phyloP scores from a whole-genome alignment of 2,113 vertebrate genomes.

The Trichechus manatus region DNA sequence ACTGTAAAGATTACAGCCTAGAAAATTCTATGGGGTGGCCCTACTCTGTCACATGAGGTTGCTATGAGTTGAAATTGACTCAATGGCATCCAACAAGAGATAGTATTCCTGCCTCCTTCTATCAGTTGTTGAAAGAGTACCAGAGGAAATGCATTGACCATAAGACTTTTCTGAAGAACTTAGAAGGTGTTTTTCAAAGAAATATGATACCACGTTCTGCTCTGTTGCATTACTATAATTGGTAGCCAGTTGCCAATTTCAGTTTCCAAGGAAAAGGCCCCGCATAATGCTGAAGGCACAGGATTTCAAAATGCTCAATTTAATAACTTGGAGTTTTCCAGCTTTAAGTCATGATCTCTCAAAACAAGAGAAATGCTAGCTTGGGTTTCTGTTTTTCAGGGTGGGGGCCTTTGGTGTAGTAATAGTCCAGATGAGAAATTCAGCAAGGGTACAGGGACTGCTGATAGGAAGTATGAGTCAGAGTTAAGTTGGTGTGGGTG shows the following conservation, averaged over 20 bases:
- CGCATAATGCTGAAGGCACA: not conserved
- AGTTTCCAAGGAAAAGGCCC: not conserved
- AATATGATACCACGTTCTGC: not conserved
- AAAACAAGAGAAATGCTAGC: not conserved
- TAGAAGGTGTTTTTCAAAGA: not conserved
- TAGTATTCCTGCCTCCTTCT: not conserved
- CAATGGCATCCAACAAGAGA: too few relatives aligned
- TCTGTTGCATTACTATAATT: not conserved
- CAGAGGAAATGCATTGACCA: not conserved
- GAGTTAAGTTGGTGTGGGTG: not conserved
- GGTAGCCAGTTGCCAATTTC: not conserved
- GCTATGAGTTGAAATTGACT: too few relatives aligned
- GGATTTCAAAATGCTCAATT: not conserved
- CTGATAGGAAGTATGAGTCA: slow-evolving; percentile 47
- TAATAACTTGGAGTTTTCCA: slow-evolving; percentile 63
- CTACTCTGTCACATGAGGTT: not conserved
- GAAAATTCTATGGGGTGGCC: not conserved
- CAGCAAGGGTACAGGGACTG: not conserved
- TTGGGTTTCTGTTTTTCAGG: slow-evolving; percentile 45
- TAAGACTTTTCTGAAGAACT: slow-evolving; percentile 40
- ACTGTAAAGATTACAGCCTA: not conserved
- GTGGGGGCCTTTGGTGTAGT: not conserved
- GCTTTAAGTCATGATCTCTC: slow-evolving; percentile 34
- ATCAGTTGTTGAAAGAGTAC: not conserved
- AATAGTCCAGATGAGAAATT: slow-evolving; percentile 35